phyloP scores from a whole-genome alignment of 2,888 invertebrate species.

The Drosophila greeni region DNA sequence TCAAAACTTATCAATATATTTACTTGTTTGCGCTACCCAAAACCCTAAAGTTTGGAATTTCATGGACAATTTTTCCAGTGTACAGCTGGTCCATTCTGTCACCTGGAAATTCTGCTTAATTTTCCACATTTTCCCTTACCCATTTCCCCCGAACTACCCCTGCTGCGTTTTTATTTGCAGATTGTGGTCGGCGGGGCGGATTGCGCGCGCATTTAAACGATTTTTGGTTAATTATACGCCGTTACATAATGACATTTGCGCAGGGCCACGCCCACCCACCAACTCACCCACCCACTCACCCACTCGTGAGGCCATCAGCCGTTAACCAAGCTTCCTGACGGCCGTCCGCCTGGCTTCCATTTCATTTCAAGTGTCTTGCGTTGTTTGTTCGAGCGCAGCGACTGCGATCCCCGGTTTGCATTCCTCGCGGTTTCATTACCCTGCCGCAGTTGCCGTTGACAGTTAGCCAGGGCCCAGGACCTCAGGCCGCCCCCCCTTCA shows the following conservation, averaged over 20 bases:
- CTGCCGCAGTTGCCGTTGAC: conserved; percentile 39
- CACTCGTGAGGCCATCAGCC: conserved; percentile 19
- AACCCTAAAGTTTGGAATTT: background rate
- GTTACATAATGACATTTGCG: conserved; percentile 62
- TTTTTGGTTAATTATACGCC: conserved; percentile 71
- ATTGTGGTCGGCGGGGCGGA: conserved; percentile 49
- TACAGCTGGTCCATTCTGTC: conserved; percentile 10
- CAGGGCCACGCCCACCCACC: conserved; percentile 37
- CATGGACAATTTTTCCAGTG: background rate
- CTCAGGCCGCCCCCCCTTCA: background rate
- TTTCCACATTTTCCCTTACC: conserved; percentile 14
- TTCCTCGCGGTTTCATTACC: conserved; percentile 34
- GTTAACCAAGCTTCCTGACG: conserved; percentile 43
- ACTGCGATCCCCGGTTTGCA: conserved; percentile 29
- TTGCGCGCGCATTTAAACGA: conserved; percentile 61
- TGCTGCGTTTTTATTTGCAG: conserved; percentile 65
- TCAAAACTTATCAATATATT: background rate
- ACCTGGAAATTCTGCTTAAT: conserved; percentile 38
- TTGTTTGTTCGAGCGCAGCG: conserved; percentile 27
- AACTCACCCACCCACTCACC: background rate
- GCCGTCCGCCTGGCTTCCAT: conserved; percentile 24
- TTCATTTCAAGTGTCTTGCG: conserved; percentile 33
- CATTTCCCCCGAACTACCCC: conserved; percentile 1
- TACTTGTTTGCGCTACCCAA: no score
- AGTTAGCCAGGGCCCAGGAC: conserved; percentile 14